phyloP scores from a whole-genome alignment of 2,113 vertebrate genomes.

The Bungarus multicinctus region DNA sequence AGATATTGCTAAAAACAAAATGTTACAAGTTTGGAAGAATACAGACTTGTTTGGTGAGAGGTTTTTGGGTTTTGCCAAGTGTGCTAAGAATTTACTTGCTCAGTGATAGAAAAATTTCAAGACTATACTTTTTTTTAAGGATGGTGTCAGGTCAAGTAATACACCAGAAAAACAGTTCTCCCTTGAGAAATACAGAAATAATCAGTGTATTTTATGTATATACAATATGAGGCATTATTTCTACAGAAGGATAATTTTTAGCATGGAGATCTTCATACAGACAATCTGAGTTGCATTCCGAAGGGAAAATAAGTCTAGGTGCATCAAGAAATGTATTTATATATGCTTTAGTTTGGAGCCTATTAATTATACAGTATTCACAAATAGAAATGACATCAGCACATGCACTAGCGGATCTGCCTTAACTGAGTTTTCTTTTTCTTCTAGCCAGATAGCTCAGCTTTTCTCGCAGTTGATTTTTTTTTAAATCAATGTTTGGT shows the following conservation, averaged over 20 bases:
- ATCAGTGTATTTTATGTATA: background rate
- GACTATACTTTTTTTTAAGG: background rate
- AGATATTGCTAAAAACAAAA: fast-evolving
- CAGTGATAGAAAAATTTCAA: background rate
- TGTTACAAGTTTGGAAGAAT: background rate
- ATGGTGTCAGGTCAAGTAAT: background rate
- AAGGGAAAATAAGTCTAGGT: background rate
- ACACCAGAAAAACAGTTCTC: background rate
- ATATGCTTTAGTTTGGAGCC: background rate
- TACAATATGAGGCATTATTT: background rate
- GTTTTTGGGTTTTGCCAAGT: background rate
- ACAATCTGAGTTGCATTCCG: background rate
- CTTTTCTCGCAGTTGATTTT: background rate
- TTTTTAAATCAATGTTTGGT: background rate
- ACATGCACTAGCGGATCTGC: background rate
- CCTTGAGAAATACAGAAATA: background rate
- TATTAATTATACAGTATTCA: background rate
- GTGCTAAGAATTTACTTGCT: fast-evolving
- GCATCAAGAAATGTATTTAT: background rate
- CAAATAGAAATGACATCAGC: background rate
- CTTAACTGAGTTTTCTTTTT: background rate
- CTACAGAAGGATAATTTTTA: background rate
- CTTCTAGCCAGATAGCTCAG: background rate
- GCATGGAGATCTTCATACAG: background rate
- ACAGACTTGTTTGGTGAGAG: background rate